These are phyloP conservation scores for Sanderia malayensis DNA, from an alignment of 30 jellyfish, hydroid and myxozoan genomes.

Conservation along the genomic window DNA sequence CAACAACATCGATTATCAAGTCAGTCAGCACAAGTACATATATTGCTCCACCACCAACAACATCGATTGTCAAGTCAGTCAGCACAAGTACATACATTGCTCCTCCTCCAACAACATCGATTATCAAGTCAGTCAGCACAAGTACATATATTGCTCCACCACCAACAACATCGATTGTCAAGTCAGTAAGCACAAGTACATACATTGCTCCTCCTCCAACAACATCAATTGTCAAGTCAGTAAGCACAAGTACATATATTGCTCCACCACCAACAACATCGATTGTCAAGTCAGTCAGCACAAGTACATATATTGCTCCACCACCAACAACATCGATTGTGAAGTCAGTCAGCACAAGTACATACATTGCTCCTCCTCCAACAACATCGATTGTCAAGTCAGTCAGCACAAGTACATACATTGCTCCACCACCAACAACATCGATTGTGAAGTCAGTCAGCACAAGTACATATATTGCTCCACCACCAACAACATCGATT, in stretches of 20 bases:
- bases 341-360: not conserved
- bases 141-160: slow-evolving; percentile 8
- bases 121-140: not conserved
- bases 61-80: slow-evolving; percentile 23
- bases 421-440: slow-evolving; percentile 2
- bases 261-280: not conserved
- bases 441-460: not conserved
- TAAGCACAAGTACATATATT: not conserved
- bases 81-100: slow-evolving; percentile 14
- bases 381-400: slow-evolving; percentile 3
- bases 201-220: not conserved
- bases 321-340: not conserved
- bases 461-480: not conserved
- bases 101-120: not conserved
- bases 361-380: slow-evolving; percentile 15
- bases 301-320: not conserved
- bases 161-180: not conserved
- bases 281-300: not conserved
- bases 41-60: slow-evolving; percentile 2
- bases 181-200: not conserved
- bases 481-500: not conserved
- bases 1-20: not conserved
- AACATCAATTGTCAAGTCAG: not conserved
- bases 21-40: not conserved
- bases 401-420: not conserved